Conservation (phyloP, 2,113 vertebrate genomes). For the Trichechus manatus region DNA sequence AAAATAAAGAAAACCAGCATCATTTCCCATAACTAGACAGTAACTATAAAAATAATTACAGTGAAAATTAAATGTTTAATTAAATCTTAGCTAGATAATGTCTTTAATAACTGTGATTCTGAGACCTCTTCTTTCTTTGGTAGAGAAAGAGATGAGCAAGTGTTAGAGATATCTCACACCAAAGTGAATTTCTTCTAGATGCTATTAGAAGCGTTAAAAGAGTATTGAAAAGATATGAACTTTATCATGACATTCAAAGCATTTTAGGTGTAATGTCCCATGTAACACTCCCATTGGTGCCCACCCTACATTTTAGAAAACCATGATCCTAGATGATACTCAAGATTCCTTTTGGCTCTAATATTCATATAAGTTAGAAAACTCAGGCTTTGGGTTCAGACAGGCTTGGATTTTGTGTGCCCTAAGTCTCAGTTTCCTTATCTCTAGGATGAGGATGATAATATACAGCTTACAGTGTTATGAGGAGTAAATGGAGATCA, state of each 20-base stretch:
- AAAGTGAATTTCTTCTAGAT: neutral
- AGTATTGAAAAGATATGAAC: neutral
- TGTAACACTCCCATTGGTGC: neutral
- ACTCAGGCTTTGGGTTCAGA: neutral
- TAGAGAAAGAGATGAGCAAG: neutral
- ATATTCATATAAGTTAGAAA: neutral
- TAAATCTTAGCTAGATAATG: neutral
- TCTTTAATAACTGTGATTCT: neutral
- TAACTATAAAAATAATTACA: constrained; percentile 31
- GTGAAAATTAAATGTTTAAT: constrained; percentile 2
- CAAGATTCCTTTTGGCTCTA: neutral
- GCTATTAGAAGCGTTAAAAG: neutral
- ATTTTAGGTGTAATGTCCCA: neutral
- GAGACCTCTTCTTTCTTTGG: neutral
- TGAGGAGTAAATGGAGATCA: neutral
- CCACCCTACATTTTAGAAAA: neutral
- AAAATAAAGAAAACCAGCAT: neutral
- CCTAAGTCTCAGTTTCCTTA: neutral
- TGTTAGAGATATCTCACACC: neutral
- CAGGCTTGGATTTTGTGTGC: neutral
- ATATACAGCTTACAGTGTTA: neutral
- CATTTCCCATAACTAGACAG: neutral
- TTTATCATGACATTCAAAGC: neutral
- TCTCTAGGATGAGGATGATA: neutral
- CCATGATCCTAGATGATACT: neutral